A percentile compares a stretch with the other conserved stretches of the same genome.
Evolutionary conservation across 2,888 invertebrate genomes (phyloP).

Genomic region (Apoda limacodes): DNA sequence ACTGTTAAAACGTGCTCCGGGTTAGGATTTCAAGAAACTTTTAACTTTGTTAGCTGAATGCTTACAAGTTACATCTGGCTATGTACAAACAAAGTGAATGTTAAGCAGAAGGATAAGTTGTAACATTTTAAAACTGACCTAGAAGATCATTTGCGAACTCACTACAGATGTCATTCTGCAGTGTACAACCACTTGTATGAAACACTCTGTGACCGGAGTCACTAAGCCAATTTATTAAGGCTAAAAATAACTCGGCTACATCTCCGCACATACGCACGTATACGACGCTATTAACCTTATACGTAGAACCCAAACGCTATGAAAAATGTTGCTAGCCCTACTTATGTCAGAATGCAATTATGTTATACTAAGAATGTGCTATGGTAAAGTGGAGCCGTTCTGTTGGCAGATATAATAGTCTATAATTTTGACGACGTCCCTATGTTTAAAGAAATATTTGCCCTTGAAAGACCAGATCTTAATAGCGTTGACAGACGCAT

Average conservation of each 20-base stretch:
- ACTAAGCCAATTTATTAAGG: slow-evolving; percentile 68
- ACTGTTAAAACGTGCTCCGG: too few relatives aligned
- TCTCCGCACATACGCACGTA: slow-evolving; percentile 57
- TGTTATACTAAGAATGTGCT: too few relatives aligned
- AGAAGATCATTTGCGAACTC: slow-evolving; percentile 22
- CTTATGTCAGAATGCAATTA: too few relatives aligned
- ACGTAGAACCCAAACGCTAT: slow-evolving; percentile 46
- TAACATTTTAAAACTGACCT: slow-evolving; percentile 38
- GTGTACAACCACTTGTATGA: slow-evolving; percentile 39
- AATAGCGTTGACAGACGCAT: slow-evolving; percentile 2
- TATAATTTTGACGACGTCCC: slow-evolving; percentile 20
- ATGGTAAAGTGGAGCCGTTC: too few relatives aligned
- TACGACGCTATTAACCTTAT: slow-evolving; percentile 56
- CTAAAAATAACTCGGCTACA: slow-evolving; percentile 64
- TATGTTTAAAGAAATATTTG: slow-evolving; percentile 25
- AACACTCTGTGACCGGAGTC: slow-evolving; percentile 60
- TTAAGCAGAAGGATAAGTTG: slow-evolving; percentile 26
- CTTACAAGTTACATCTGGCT: too few relatives aligned
- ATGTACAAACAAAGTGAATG: slow-evolving; percentile 21
- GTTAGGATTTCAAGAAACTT: too few relatives aligned
- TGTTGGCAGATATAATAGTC: slow-evolving; percentile 24
- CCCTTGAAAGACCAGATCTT: slow-evolving; percentile 28
- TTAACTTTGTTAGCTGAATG: too few relatives aligned
- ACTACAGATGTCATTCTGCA: slow-evolving; percentile 23
- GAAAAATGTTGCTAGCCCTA: too few relatives aligned